phyloP scores from a whole-genome alignment of 2,113 vertebrate species.

The Epinephelus moara region DNA sequence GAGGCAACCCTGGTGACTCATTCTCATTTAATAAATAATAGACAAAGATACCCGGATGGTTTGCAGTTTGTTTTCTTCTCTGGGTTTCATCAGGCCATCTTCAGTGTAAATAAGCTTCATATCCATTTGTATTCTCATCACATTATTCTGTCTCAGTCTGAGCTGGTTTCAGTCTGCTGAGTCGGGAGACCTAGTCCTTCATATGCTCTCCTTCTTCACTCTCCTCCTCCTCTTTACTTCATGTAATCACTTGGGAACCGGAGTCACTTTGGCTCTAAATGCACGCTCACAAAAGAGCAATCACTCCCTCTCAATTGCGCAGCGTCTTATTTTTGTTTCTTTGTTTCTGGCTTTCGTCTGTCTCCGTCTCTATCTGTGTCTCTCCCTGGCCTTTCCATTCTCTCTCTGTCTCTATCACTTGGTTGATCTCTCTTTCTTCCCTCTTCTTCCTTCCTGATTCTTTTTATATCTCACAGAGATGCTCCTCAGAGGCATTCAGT shows the following conservation, averaged over 20 bases:
- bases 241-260: conserved; percentile 20
- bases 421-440: conserved; percentile 22
- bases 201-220: background rate
- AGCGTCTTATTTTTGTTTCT: conserved; percentile 27
- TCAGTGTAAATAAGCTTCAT: conserved; percentile 24
- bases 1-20: conserved; percentile 16
- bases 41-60: conserved; percentile 8
- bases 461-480: conserved; percentile 68
- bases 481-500: conserved; percentile 63
- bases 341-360: conserved; percentile 3
- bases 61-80: conserved; percentile 26
- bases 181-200: background rate
- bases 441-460: conserved; percentile 48
- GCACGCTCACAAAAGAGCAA: conserved; percentile 37
- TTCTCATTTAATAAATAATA: conserved; percentile 40
- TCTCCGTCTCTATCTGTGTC: background rate
- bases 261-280: conserved; percentile 51
- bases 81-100: conserved; percentile 17
- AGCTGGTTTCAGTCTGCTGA: conserved; percentile 31
- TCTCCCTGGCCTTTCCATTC: conserved; percentile 18
- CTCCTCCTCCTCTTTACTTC: background rate
- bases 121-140: conserved; percentile 43
- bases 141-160: conserved; percentile 9
- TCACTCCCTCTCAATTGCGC: conserved; percentile 17
- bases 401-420: conserved; percentile 18